Base-by-base conservation (phyloP, 2,797 vertebrate genomes). In the Periophthalmus magnuspinnatus region DNA sequence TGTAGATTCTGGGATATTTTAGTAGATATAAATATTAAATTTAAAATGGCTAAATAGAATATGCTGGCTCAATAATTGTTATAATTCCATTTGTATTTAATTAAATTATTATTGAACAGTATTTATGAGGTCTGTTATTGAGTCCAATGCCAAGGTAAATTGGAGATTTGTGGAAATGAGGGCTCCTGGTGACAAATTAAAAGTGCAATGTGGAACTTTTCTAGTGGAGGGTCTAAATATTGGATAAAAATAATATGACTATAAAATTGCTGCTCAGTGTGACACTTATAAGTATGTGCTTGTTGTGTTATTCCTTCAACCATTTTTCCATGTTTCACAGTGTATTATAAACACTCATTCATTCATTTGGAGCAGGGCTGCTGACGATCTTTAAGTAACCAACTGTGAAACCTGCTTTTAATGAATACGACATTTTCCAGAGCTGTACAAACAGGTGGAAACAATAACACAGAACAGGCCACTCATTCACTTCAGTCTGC, bases 401-500 rank as follows among this genome's bases (percentile, higher is more conserved):
- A 69, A 66, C 79, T 63, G 68, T 73, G 63, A 59, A 75, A 81
- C 13, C 2, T 69, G 75, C 54, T 77, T 83, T 79, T 69, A 74
- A 76, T 65, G 66, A 80, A 76, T 79, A 83, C 79, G 47, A 84
- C 65, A 70, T 80, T 87, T 86, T 80, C 80, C 72, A 80, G 34
- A 58, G 65, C 13, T 13, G 41, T 65, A 61, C 50, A 61, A 80
- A 72, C 63, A 55, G 32, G 52, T 79, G 81, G 72, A 90, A 86
- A 89, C 73, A 87, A 80, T 65, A 88, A 84, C 78, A 83, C 1
- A 1, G 41, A 3, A 56, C 76, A 56, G 76, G 80, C 71, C 60
- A 84, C 73, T 89, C 68, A 84, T 84, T 86, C 59, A 85, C 76
- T 52, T 59, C 60, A 60, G 55, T 78, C 33, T 36, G 32, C 5